Conservation (phyloP, 2,113 vertebrate species). For the Oceanodroma tethys region DNA sequence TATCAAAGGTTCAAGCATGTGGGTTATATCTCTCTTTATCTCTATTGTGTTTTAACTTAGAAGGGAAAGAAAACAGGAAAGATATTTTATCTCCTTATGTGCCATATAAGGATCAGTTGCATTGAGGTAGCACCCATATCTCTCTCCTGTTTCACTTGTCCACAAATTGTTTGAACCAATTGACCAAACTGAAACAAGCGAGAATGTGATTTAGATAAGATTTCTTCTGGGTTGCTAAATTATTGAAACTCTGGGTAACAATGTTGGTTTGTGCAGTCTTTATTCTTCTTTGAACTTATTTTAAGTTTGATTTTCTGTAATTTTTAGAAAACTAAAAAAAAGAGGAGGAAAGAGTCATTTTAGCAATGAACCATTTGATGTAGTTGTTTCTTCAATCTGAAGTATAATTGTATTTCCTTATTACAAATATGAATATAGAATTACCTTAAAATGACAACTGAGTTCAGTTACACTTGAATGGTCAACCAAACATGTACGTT, state of each 20-base stretch:
- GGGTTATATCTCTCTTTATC: slow-evolving; percentile 47
- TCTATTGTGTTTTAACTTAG: slow-evolving; percentile 38
- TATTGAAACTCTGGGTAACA: background rate
- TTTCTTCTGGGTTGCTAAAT: background rate
- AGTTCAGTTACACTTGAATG: background rate
- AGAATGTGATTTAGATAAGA: slow-evolving; percentile 8
- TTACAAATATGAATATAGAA: background rate
- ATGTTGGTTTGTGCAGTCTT: background rate
- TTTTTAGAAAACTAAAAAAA: background rate
- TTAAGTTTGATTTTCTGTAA: background rate
- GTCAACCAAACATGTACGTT: accelerated
- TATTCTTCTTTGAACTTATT: background rate
- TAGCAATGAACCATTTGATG: accelerated
- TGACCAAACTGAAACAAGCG: background rate
- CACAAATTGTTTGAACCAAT: background rate
- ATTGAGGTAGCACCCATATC: background rate
- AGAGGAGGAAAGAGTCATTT: background rate
- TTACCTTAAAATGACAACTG: background rate
- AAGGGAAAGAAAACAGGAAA: slow-evolving; percentile 34
- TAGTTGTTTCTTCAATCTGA: background rate
- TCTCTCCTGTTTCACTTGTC: background rate
- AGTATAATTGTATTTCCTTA: background rate
- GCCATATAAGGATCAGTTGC: background rate
- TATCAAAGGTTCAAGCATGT: slow-evolving; percentile 43
- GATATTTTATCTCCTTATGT: slow-evolving; percentile 52